These are phyloP conservation scores for Nomada lathburiana DNA, from an alignment of 2,888 invertebrate genomes.

Conservation along the genomic window DNA sequence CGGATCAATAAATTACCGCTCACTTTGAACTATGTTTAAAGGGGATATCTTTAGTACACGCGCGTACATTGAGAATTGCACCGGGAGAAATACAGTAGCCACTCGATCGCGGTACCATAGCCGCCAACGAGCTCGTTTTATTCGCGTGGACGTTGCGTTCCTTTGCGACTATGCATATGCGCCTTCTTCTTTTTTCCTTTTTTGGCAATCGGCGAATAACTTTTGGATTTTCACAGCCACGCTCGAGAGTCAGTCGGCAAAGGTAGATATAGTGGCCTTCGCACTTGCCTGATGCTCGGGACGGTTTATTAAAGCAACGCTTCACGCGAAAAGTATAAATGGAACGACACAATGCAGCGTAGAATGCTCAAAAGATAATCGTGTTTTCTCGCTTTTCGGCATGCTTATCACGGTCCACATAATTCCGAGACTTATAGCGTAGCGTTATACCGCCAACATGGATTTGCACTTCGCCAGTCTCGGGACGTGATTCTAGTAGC, in stretches of 20 bases:
- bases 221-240: too few relatives aligned
- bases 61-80: not conserved
- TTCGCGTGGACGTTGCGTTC: not conserved
- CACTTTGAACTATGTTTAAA: slow-evolving; percentile 59
- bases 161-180: not conserved
- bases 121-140: not conserved
- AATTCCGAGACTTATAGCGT: slow-evolving; percentile 70
- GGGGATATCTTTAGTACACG: slow-evolving; percentile 49
- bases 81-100: not conserved
- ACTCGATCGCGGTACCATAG: not conserved
- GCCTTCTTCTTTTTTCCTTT: too few relatives aligned
- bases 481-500: slow-evolving; percentile 65
- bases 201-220: too few relatives aligned
- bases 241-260: too few relatives aligned
- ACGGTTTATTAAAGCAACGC: slow-evolving; percentile 4
- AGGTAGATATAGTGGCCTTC: too few relatives aligned
- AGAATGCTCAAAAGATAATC: slow-evolving; percentile 39
- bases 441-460: slow-evolving; percentile 74
- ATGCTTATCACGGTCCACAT: slow-evolving; percentile 76
- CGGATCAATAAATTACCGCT: slow-evolving; percentile 63
- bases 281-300: not conserved
- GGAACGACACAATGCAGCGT: slow-evolving; percentile 23
- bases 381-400: slow-evolving; percentile 54
- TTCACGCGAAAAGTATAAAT: slow-evolving; percentile 19
- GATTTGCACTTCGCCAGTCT: slow-evolving; percentile 77